Percentiles rank a stretch among this genome's conserved stretches.
phyloP scores from a whole-genome alignment of 2,888 invertebrate species.

The Tuta absoluta region DNA sequence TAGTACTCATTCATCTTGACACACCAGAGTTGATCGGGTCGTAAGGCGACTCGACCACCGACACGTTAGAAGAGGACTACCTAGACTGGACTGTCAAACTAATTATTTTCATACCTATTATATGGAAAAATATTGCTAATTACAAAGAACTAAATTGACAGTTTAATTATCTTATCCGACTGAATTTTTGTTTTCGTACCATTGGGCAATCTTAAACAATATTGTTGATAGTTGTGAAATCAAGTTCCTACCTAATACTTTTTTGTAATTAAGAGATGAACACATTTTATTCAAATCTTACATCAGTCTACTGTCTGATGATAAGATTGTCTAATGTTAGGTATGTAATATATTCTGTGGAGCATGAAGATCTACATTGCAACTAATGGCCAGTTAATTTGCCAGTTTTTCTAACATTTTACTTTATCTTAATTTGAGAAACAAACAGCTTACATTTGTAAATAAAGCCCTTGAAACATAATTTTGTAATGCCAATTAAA shows the following conservation, averaged over 20 bases:
- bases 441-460: too few relatives aligned
- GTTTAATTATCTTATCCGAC: neutral
- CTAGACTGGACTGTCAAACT: neutral
- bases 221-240: neutral
- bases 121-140: constrained; percentile 5
- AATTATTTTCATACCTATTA: neutral
- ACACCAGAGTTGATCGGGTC: neutral
- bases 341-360: too few relatives aligned
- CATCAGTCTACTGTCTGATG: too few relatives aligned
- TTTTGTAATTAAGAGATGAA: neutral
- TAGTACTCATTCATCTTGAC: constrained; percentile 1
- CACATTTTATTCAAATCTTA: neutral
- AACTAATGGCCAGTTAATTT: too few relatives aligned
- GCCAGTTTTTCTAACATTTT: too few relatives aligned
- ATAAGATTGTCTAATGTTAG: too few relatives aligned
- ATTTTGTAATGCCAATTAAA: too few relatives aligned
- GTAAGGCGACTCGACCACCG: too few relatives aligned
- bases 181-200: neutral
- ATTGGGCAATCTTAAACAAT: constrained; percentile 5
- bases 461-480: too few relatives aligned
- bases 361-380: too few relatives aligned
- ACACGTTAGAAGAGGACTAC: neutral
- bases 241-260: neutral
- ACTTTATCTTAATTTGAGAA: too few relatives aligned
- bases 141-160: neutral